These are phyloP conservation scores for Nicator chloris DNA, from an alignment of 2,113 vertebrate species.

Conservation along the genomic window DNA sequence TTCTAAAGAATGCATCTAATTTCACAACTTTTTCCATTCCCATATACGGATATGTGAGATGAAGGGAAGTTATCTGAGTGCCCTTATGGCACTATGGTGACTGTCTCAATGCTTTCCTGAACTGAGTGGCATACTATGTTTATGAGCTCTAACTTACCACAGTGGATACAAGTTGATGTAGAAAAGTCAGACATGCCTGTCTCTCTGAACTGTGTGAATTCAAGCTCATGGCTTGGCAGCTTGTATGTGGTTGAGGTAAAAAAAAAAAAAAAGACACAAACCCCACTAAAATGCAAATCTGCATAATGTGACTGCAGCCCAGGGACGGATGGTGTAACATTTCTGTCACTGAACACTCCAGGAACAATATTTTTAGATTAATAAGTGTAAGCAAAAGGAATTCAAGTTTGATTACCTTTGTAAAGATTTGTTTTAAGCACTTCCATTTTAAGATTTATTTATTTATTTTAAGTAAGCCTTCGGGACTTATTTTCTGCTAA, in stretches of 20 bases:
- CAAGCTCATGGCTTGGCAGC: neutral
- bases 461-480: constrained; percentile 16
- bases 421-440: constrained; percentile 58
- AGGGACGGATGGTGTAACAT: neutral
- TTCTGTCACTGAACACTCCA: neutral
- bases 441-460: neutral
- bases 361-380: neutral
- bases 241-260: neutral
- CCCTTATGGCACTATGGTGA: neutral
- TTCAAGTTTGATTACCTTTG: constrained; percentile 30
- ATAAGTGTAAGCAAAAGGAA: constrained; percentile 8
- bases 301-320: neutral
- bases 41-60: neutral
- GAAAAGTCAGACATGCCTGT: neutral
- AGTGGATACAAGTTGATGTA: neutral
- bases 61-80: neutral
- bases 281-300: neutral
- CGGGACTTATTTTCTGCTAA: constrained; percentile 55
- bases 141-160: neutral
- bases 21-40: neutral
- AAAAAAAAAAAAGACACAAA: neutral
- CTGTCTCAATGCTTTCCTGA: neutral
- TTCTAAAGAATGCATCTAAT: neutral
- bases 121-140: neutral
- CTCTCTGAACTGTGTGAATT: neutral